A percentile compares a stretch with the other conserved stretches of the same genome.
phyloP scores from a whole-genome alignment of 1,140 invertebrate species.

The Maconellicoccus hirsutus region DNA sequence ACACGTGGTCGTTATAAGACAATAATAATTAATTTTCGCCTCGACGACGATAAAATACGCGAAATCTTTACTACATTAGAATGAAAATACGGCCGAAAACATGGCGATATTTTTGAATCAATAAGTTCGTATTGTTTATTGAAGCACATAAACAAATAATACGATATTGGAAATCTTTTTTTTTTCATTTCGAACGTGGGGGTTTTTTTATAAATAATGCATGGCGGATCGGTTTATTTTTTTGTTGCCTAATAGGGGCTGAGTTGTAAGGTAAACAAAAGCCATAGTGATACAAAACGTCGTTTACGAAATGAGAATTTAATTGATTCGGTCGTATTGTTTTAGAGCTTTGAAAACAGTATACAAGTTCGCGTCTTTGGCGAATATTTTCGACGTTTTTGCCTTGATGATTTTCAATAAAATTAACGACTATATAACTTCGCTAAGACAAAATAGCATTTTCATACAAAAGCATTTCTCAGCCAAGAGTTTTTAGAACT shows the following conservation, averaged over 20 bases:
- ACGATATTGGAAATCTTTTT: too few relatives aligned
- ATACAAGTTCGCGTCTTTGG: background rate
- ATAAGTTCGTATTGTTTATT: too few relatives aligned
- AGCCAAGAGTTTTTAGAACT: background rate
- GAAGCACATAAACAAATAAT: too few relatives aligned
- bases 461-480: background rate
- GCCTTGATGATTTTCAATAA: background rate
- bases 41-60: too few relatives aligned
- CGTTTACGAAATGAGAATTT: conserved; percentile 5
- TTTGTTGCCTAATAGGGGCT: background rate
- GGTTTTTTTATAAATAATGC: too few relatives aligned
- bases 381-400: background rate
- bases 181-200: too few relatives aligned
- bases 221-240: background rate
- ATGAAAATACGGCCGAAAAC: too few relatives aligned
- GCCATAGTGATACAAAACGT: background rate
- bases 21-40: too few relatives aligned
- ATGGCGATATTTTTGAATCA: too few relatives aligned
- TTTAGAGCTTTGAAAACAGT: background rate
- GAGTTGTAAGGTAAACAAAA: background rate
- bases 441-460: background rate
- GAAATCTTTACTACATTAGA: too few relatives aligned
- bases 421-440: background rate
- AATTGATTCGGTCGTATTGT: conserved; percentile 3
- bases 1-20: too few relatives aligned